Evolutionary conservation across 1,140 invertebrate genomes (phyloP), one percentile per base, ranked within the genome.

Genomic region (Aphidius gifuensis): DNA sequence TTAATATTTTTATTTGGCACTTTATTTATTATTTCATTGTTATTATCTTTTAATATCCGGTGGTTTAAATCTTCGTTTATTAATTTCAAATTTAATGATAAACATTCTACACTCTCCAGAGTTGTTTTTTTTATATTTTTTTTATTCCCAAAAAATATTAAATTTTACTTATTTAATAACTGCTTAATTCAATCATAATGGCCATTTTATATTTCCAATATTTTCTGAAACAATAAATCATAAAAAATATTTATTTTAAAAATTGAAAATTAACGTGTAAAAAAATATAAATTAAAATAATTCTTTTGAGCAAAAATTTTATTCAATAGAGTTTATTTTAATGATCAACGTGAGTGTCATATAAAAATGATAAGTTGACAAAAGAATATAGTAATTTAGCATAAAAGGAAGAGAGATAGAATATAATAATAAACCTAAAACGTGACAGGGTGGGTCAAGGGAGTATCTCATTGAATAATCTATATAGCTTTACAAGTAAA

Each of bases 11-110:
- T 61, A 40, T 32, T 11, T 11, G 48, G 44, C 8, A 9, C 54
- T 46, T 56, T 53, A 11, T 46, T 6, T 7, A 38, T 38, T 48
- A 48, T 57, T 23, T 11, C 16, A 23, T 45, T 50, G 38, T 43
- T 45, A 71, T 68, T 78, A 78, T 73, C 75, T 78, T 16, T 58
- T 63, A 57, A 79, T 74, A 53, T 78, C 74, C 51, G 76, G 76
- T 58, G 75, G 76, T 51, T 71, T 58, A 68, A 71, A 74, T 49
- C 68, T 67, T 66, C 68, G 70, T 65, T 60, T 42, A 70, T 46
- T 62, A 58, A 58, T 53, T 64, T 69, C 64, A 68, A 64, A 74
- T 60, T 71, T 74, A 54, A 57, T 64, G 69, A 61, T 62, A 23
- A 59, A 70, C 78, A 80, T 80, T 58, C 70, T 71, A 71, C 64